phyloP scores from a whole-genome alignment of 2,113 vertebrate genomes.

The Thryonomys swinderianus region DNA sequence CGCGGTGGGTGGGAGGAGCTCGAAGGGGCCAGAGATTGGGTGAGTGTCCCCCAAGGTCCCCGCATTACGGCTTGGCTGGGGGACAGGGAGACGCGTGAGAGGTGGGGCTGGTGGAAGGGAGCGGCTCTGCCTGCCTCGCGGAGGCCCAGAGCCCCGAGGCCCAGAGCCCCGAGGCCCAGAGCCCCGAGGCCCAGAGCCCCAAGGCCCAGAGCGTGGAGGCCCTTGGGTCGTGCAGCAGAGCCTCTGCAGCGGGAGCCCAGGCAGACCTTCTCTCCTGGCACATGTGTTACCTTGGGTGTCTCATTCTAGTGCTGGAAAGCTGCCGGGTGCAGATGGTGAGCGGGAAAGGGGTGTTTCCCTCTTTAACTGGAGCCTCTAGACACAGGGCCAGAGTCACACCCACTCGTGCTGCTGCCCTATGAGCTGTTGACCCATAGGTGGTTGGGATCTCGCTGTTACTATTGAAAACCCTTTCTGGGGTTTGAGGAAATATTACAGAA shows the following conservation, averaged over 20 bases:
- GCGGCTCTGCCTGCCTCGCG: no score
- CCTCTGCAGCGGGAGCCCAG: background rate
- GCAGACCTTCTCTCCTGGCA: background rate
- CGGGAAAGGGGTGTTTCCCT: background rate
- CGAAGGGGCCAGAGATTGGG: background rate
- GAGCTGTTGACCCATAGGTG: background rate
- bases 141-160: background rate
- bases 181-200: no score
- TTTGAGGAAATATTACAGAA: background rate
- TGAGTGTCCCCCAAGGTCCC: background rate
- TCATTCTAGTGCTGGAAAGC: background rate
- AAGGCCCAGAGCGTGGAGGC: no score
- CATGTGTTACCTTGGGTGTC: background rate
- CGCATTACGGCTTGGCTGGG: no score
- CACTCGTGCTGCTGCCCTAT: background rate
- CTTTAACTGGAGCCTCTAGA: background rate
- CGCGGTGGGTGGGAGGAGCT: accelerated
- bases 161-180: background rate
- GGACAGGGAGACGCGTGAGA: no score
- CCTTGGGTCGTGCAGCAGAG: no score
- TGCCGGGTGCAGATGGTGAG: no score
- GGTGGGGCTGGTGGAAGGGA: no score
- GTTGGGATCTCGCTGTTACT: background rate
- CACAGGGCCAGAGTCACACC: background rate
- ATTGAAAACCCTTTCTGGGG: background rate